Evolutionary conservation across 2,797 vertebrate genomes (phyloP).

Genomic region (Psittacula derbiana): DNA sequence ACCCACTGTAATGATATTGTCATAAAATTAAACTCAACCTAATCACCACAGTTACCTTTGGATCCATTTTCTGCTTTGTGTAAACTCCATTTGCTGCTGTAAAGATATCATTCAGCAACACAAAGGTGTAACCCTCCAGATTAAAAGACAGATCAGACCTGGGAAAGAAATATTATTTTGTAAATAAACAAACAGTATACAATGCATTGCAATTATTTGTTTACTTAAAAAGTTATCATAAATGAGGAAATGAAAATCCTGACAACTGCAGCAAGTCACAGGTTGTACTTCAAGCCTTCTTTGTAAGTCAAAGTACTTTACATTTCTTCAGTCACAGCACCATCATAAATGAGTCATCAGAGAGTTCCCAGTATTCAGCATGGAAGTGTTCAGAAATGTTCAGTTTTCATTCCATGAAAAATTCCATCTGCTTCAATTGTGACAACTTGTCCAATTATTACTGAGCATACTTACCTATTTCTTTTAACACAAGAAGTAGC

Average conservation of each 20-base stretch:
- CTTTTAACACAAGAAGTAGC: not conserved
- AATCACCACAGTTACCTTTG: conserved; percentile 76
- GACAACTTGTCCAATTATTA: not conserved
- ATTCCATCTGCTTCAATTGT: not conserved
- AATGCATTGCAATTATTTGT: not conserved
- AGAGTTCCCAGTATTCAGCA: not conserved
- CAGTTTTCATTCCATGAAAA: not conserved
- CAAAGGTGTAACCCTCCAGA: conserved; percentile 84
- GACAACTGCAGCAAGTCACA: not conserved
- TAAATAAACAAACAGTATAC: not conserved
- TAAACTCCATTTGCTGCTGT: conserved; percentile 90
- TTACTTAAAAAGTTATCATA: not conserved
- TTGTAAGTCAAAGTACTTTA: not conserved
- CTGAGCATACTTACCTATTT: not conserved
- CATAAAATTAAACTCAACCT: not conserved
- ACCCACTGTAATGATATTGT: not conserved
- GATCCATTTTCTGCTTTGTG: conserved; percentile 89
- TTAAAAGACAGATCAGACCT: conserved; percentile 93
- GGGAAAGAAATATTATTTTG: not conserved
- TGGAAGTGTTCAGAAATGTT: not conserved
- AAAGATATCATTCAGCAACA: conserved; percentile 90
- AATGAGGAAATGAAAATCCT: not conserved
- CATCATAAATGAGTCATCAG: not conserved
- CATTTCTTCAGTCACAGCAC: not conserved
- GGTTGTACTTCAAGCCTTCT: not conserved